Evolutionary conservation across 1,140 invertebrate genomes (phyloP), one percentile per base, ranked within the genome.

Genomic region (Drosophila rhopaloa): DNA sequence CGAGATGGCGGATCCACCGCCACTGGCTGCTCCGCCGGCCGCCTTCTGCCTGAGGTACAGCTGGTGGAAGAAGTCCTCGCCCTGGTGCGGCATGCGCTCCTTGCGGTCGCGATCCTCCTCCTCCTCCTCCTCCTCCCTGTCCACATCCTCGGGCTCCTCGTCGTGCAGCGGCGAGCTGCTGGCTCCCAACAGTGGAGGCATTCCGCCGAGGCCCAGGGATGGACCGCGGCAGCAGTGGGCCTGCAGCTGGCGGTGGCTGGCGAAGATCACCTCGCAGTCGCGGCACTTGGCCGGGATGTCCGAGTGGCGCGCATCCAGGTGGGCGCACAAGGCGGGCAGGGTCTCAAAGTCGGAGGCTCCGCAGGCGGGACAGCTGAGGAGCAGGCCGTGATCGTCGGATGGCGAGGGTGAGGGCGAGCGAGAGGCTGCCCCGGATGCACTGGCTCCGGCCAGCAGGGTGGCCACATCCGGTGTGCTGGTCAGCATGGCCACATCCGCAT

Each of bases 1-100:
- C 0, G 73, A 76, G 35, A 16, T 51, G 8, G 27, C 14, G 4
- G 40, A 37, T 24, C 24, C 24, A 46, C 46, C 16, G 29, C 10
- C 43, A 11, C 9, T 43, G 16, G 61, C 50, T 7, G 68, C 51
- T 51, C 10, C 43, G 10, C 9, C 35, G 16, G 61, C 50, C 6
- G 68, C 51, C 53, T 95, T 95, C 83, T 96, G 95, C 80, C 96
- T 95, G 0, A 98, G 93, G 79, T 97, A 95, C 11, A 98, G 93
- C 32, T 96, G 94, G 1, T 96, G 95, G 71, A 98, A 96, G 86
- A 98, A 98, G 50, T 97, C 95, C 37, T 96, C 95, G 46, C 96
- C 93, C 2, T 95, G 94, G 0, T 16, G 40, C 4, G 7, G 27
- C 1, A 51, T 8, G 59, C 60, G 19, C 10, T 57, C 56, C 50